Conservation (phyloP, 2,113 vertebrate species). For the Rhombomys opimus region DNA sequence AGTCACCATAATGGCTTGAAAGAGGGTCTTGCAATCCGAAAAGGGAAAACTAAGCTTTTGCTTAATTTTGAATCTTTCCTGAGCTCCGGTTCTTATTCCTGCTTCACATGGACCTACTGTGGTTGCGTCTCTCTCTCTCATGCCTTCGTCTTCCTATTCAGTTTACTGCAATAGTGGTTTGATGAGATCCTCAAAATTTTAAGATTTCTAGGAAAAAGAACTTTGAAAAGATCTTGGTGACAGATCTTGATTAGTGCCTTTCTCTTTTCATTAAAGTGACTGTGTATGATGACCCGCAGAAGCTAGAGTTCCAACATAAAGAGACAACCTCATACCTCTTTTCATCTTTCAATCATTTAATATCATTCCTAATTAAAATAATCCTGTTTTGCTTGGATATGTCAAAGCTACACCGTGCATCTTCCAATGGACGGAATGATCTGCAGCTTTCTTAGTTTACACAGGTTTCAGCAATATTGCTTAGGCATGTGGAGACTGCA, state of each 20-base stretch:
- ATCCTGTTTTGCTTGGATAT: neutral
- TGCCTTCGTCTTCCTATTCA: neutral
- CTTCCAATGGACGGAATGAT: neutral
- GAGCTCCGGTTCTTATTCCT: neutral
- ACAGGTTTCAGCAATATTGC: neutral
- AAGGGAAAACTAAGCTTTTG: neutral
- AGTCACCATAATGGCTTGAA: neutral
- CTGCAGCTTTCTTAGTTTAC: neutral
- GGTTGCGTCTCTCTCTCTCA: neutral
- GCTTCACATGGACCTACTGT: neutral
- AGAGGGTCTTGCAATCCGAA: neutral
- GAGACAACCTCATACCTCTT: neutral
- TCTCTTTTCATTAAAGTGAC: slow-evolving; percentile 23
- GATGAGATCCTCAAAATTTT: neutral
- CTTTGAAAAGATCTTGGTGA: neutral
- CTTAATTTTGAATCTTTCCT: neutral
- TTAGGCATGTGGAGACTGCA: neutral
- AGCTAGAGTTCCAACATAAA: slow-evolving; percentile 25
- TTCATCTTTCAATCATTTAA: neutral
- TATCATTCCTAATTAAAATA: neutral
- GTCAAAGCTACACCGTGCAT: neutral
- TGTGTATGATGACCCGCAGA: neutral
- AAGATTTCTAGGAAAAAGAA: neutral
- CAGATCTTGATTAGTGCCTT: neutral
- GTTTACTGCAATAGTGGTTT: neutral